Base-by-base conservation (phyloP, 2,888 invertebrate genomes). In the Trisateles emortualis region DNA sequence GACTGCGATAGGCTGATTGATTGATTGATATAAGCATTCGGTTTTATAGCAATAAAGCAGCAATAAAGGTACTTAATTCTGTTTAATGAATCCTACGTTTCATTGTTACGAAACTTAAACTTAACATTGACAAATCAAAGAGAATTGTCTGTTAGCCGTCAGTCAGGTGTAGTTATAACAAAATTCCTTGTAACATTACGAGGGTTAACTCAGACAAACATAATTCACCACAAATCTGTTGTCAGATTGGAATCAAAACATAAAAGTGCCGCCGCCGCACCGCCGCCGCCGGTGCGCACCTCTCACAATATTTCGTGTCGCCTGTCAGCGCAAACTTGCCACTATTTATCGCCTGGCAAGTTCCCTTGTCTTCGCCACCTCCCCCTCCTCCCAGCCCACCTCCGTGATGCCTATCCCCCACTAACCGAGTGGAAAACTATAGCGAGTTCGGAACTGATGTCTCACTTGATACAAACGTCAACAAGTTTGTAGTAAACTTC, bases 371-470 rank as follows among this genome's bases (percentile, higher is more conserved):
- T 55, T 53, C 58, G 43, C 52, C 39, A 40, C 61, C 58, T 53
- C 49, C 38, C 50, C 48, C 41, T 44, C 8, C 19, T 6, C 26
- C 8, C n/a, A n/a, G n/a, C 42, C 39, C 19, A 5, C 17, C 26
- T 22, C 30, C 33, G 29, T 43, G 22, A 8, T 39, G 42, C n/a
- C 39, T 36, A 11, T 33, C 48, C 33, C 38, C 58, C 45, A 50
- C 65, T 48, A 72, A 59, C 70, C 69, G 45, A 64, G 70, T 68
- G 74, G 73, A 74, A 76, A 76, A 78, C 77, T 75, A 75, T 66
- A 72, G 72, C 70, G 65, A 74, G 74, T 72, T 77, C 40, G 57
- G 57, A 76, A 78, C 77, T 76, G 76, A 76, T 76, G 78, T 76
- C 69, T 73, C 63, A 67, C 71, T 71, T 70, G 77, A 78, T 76